Base-by-base conservation (phyloP, 1,140 invertebrate genomes). In the Nilaparvata lugens region DNA sequence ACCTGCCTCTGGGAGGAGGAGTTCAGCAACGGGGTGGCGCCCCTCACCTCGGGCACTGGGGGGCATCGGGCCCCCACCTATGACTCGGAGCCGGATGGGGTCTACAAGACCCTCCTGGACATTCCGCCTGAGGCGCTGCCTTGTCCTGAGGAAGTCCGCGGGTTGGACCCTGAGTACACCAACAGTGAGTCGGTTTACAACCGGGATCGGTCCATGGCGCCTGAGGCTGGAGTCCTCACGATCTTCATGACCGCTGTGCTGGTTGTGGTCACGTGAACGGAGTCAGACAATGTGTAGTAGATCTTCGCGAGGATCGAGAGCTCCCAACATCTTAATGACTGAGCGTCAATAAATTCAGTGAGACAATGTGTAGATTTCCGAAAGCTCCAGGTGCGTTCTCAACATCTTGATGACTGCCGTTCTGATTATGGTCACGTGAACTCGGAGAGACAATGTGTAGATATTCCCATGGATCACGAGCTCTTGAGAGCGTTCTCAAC, bases 1-100 rank as follows among this genome's bases (percentile, higher is more conserved):
- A 81, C 79, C 60, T 89, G 86, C 71, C 18, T 51, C 6, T 42
- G 28, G 55, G 19, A 23, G n/a, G 55, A 56, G 16, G 31, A 35
- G n/a, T 21, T 48, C 28, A 48, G 16, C 16, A 48, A 48, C n/a
- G 45, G 45, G 2, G 45, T 48, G 4, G 45, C 45, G 6, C 45
- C 45, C 21, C 45, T 48, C 2, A 48, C 45, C 16, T 18, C 45
- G 45, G 21, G 21, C n/a, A 48, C 16, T 9, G 45, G 16, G 21
- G 45, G 16, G 2, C 16, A 48, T 14, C 16, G 45, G 4, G 21
- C 16, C 21, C 45, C 16, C 16, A 23, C 21, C 5, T 48, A 48
- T 11, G 45, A 48, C 16, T 48, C 45, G 2, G 45, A 48, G 4
- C 16, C 45, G 4, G 45, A 48, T 14, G 45, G 45, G 5, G 16